phyloP scores from a whole-genome alignment of 2,888 invertebrate genomes.

The Spisula subtruncata region DNA sequence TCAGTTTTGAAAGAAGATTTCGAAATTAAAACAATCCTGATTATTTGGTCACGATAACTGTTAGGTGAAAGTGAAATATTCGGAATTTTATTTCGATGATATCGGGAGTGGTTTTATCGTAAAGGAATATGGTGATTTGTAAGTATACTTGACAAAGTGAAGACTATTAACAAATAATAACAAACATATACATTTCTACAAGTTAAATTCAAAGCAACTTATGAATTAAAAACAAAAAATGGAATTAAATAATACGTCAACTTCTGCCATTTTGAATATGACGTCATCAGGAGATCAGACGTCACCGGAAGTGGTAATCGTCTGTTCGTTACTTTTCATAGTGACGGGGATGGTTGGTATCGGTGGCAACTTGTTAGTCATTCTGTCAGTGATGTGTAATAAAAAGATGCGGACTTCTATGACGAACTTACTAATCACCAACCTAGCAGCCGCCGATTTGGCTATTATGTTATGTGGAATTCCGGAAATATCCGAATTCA shows the following conservation, averaged over 20 bases:
- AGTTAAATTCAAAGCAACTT: neutral
- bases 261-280: neutral
- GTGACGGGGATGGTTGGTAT: conserved; percentile 83
- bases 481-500: conserved; percentile 85
- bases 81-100: neutral
- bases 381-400: conserved; percentile 84
- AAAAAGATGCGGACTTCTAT: conserved; percentile 84
- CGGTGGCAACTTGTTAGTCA: conserved; percentile 85
- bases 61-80: neutral
- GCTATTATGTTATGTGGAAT: conserved; percentile 85
- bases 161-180: neutral
- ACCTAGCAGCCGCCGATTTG: conserved; percentile 86
- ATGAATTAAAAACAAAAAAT: neutral
- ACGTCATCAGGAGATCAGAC: conserved; percentile 4
- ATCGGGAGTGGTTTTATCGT: neutral
- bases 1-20: neutral
- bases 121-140: neutral
- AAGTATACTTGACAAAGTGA: neutral
- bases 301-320: conserved; percentile 60
- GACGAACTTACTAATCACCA: conserved; percentile 86
- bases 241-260: conserved; percentile 19
- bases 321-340: conserved; percentile 76
- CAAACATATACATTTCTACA: neutral
- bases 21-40: too few species aligned
- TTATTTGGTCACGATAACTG: too few species aligned